These are phyloP conservation scores for Fistularia tabacaria DNA, from an alignment of 2,797 vertebrate genomes.

Conservation along the genomic window DNA sequence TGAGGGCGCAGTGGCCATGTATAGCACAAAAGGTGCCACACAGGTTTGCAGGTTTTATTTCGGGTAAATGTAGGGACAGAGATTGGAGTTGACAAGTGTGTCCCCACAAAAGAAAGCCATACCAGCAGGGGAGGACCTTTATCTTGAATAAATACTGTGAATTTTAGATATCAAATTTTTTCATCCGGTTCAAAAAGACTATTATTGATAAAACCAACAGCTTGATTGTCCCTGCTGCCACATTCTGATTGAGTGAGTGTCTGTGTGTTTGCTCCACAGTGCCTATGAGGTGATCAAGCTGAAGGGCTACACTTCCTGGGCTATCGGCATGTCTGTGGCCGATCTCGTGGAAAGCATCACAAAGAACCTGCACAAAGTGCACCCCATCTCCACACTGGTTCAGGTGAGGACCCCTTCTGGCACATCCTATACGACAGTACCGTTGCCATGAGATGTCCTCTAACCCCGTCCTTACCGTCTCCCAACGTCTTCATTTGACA, in stretches of 20 bases:
- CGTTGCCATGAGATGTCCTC: not conserved
- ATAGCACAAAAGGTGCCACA: conserved; percentile 8
- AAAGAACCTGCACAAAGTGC: conserved; percentile 91
- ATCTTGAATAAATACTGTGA: too few species aligned
- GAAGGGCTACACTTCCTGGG: conserved; percentile 98
- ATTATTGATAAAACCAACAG: not conserved
- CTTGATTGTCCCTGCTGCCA: not conserved
- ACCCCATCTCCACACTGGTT: conserved; percentile 92
- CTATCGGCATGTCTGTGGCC: conserved; percentile 93
- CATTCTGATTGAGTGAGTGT: conserved; percentile 15
- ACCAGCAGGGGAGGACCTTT: too few species aligned
- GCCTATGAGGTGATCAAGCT: conserved; percentile 96
- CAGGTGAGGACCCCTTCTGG: conserved; percentile 73
- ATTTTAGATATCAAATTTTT: not conserved
- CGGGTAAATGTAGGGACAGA: not conserved
- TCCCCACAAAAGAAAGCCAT: not conserved
- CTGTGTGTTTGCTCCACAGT: conserved; percentile 57
- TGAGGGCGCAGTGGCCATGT: not conserved
- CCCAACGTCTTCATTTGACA: conserved; percentile 35
- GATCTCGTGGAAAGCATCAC: conserved; percentile 88
- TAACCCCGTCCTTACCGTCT: not conserved
- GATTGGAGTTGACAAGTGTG: not conserved
- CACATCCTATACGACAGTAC: not conserved
- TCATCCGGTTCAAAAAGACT: not conserved
- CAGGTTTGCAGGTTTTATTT: not conserved